Percentiles rank a stretch among this genome's conserved stretches.
phyloP scores from a whole-genome alignment of 2,797 vertebrate species.

The Neopelma chrysocephalum region DNA sequence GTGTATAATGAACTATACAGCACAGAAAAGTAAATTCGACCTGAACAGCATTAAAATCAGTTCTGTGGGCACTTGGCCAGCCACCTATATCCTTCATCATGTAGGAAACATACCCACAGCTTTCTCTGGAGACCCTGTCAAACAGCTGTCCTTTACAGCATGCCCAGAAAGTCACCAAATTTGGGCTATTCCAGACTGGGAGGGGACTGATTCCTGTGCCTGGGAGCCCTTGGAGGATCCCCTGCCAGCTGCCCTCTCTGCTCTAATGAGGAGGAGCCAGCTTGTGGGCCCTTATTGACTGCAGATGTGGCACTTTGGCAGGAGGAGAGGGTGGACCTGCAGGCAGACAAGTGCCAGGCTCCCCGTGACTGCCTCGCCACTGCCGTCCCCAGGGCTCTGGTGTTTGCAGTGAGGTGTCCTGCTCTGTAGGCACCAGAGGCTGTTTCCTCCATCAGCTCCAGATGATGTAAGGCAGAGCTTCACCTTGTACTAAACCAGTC shows the following conservation, averaged over 20 bases:
- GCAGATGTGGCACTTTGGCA: slow-evolving; percentile 69
- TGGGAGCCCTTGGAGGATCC: slow-evolving; percentile 67
- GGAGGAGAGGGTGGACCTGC: slow-evolving; percentile 62
- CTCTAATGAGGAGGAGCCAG: slow-evolving; percentile 70
- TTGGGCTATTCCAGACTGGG: slow-evolving; percentile 67
- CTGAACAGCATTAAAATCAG: slow-evolving; percentile 67
- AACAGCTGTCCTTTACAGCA: slow-evolving; percentile 70
- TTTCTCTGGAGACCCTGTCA: slow-evolving; percentile 67
- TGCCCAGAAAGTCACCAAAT: slow-evolving; percentile 71
- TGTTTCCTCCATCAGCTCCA: slow-evolving; percentile 40
- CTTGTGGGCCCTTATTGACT: slow-evolving; percentile 66
- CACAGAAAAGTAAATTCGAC: slow-evolving; percentile 53
- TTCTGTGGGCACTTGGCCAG: slow-evolving; percentile 63
- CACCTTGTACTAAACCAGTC: neutral
- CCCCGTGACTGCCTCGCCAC: neutral
- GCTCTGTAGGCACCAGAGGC: neutral
- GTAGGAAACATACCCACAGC: slow-evolving; percentile 68
- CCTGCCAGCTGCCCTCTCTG: slow-evolving; percentile 67
- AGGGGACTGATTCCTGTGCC: slow-evolving; percentile 58
- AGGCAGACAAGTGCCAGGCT: slow-evolving; percentile 64
- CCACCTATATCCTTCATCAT: slow-evolving; percentile 70
- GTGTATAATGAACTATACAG: slow-evolving; percentile 38
- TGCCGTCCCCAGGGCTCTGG: slow-evolving; percentile 20
- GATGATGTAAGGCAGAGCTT: slow-evolving; percentile 44
- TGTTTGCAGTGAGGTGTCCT: slow-evolving; percentile 24